A percentile compares a stretch with the other conserved stretches of the same genome.
Evolutionary conservation across 2,888 invertebrate species (phyloP).

Genomic region (Cephus sareptanus): DNA sequence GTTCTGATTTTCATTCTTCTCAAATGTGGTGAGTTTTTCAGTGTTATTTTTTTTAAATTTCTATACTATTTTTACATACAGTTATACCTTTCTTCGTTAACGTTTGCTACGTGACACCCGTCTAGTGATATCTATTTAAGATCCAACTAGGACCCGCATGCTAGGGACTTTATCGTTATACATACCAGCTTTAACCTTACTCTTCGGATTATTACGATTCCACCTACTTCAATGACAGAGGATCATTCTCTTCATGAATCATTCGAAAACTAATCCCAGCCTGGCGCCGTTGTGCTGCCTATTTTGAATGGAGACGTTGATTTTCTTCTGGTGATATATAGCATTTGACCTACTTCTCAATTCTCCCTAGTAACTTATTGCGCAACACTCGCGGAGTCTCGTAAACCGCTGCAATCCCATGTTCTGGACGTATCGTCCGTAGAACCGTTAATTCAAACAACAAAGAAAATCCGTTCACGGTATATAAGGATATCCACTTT

Average conservation of each 20-base stretch:
- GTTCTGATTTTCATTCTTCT: constrained; percentile 59
- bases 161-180: not conserved
- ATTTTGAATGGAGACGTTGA: not conserved
- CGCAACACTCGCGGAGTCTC: not conserved
- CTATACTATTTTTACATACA: not conserved
- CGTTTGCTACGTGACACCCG: not conserved
- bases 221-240: constrained; percentile 5
- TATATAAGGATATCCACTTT: constrained; percentile 2
- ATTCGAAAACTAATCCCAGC: constrained; percentile 1
- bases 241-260: not conserved
- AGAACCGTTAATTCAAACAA: constrained; percentile 6
- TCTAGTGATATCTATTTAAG: not conserved
- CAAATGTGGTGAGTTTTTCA: constrained; percentile 53
- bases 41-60: not conserved
- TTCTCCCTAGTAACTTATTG: not conserved
- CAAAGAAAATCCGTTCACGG: not conserved
- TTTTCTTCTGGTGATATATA: not conserved
- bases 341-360: not conserved
- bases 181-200: constrained; percentile 10
- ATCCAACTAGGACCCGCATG: not conserved
- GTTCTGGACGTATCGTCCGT: not conserved
- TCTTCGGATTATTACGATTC: constrained; percentile 13
- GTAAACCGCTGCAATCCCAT: not conserved
- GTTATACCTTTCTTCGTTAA: constrained; percentile 16
- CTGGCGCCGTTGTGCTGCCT: not conserved